Conservation (phyloP, 37 sponge, comb jelly and placozoan genomes). For the Lycopodina hypogea region DNA sequence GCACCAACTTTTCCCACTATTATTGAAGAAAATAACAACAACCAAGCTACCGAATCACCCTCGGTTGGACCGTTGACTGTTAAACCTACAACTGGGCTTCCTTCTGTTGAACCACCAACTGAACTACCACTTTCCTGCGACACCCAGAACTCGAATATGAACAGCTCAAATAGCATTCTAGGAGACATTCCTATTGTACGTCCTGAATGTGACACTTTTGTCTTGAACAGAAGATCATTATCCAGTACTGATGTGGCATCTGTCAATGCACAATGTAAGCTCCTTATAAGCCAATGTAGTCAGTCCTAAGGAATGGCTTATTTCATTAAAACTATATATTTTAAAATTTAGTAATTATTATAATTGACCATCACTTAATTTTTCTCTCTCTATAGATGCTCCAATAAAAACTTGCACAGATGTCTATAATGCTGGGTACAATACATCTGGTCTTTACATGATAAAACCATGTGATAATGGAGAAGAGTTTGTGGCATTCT, state of each 20-base stretch:
- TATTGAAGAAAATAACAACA: no score
- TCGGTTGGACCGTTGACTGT: no score
- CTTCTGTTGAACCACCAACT: no score
- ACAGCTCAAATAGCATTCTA: background rate
- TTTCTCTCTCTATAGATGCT: conserved; percentile 21
- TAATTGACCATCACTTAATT: background rate
- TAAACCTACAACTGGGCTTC: no score
- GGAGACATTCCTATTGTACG: conserved; percentile 2
- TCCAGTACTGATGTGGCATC: no score
- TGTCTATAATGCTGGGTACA: conserved; percentile 36
- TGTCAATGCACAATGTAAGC: conserved; percentile 25
- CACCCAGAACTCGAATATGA: background rate
- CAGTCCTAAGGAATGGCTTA: background rate
- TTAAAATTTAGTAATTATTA: background rate
- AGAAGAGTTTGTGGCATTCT: conserved; percentile 42
- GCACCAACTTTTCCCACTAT: no score
- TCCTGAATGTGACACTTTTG: no score
- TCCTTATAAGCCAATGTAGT: background rate
- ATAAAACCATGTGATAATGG: conserved; percentile 18
- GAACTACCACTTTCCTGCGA: no score
- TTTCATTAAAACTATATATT: no score
- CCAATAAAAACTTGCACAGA: conserved; percentile 57
- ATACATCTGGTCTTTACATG: conserved; percentile 42
- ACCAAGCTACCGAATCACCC: no score
- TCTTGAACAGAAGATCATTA: conserved; percentile 37